Evolutionary conservation across 2,888 invertebrate genomes (phyloP), one percentile per base, ranked within the genome.

Genomic region (Amiota minor): DNA sequence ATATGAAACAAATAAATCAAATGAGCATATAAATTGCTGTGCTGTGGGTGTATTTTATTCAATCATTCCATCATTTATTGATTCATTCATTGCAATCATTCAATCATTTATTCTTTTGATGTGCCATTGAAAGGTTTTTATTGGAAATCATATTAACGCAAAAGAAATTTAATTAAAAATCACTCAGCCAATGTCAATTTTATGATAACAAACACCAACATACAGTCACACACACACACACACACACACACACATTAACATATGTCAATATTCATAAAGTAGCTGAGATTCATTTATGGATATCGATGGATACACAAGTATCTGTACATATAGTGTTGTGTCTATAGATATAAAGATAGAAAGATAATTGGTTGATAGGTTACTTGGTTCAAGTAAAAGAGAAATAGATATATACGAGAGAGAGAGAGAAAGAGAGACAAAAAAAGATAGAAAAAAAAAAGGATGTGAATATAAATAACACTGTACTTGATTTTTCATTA

Each of bases 181-280:
- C 8, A 53, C 45, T 55, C 53, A 53, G 79, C 79, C 76, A 80
- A 59, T 76, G 81, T 74, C 80, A 84, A 81, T 81, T 35, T 84
- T 82, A 83, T 82, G 79, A 77, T 72, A 74, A 74, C 76, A 68
- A 4, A 6, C 23, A 23, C 23, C 23, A 23, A 23, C 3, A 23
- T 3, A 53, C 47, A 14, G 49, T 9, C 47, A 16, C 65, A 18
- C 49, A 0, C 65, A 64, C 67, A n/a, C 50, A 67, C 16, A 3
- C 50, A 67, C 18, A 14, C 16, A 64, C 14, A 45, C 10, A 45
- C 12, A 45, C 46, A 16, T 10, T 1, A 9, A 35, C n/a, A 64
- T 9, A 45, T 35, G 46, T n/a, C 12, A 35, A 64, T 64, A 53
- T 53, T 53, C 6, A 53, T 53, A n/a, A 53, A 53, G 12, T 3